Percentiles rank a stretch among this genome's conserved stretches.
Conservation (phyloP, 2,888 invertebrate species). For the Linhomoeus sp. region DNA sequence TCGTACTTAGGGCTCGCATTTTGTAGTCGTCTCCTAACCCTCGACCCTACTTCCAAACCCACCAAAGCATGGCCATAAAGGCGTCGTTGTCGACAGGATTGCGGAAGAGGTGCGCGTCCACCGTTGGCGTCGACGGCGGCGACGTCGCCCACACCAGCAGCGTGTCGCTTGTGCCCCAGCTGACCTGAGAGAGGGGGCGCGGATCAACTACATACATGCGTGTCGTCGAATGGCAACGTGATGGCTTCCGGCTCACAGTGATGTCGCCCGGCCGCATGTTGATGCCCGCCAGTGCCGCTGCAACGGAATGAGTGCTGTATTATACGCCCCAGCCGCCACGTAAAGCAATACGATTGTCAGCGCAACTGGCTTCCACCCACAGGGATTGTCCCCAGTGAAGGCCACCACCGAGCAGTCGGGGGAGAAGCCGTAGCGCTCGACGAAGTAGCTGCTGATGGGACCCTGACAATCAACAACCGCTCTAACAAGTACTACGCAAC, state of each 20-base stretch:
- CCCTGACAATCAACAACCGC: constrained; percentile 42
- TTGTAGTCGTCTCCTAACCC: too few relatives aligned
- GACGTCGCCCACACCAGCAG: constrained; percentile 46
- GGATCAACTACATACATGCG: too few relatives aligned
- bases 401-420: constrained; percentile 57
- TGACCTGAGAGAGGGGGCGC: too few relatives aligned
- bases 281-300: constrained; percentile 44
- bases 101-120: constrained; percentile 64
- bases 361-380: too few relatives aligned
- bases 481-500: not conserved
- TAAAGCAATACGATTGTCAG: too few relatives aligned
- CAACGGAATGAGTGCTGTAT: not conserved
- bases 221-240: constrained; percentile 9
- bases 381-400: constrained; percentile 88
- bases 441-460: constrained; percentile 52
- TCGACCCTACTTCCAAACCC: too few relatives aligned
- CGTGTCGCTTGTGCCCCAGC: constrained; percentile 72
- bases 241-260: constrained; percentile 44
- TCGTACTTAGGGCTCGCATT: too few relatives aligned
- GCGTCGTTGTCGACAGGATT: constrained; percentile 56
- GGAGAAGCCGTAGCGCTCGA: constrained; percentile 63
- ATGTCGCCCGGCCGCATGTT: constrained; percentile 57
- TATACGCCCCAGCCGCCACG: not conserved
- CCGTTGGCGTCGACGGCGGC: constrained; percentile 39
- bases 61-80: constrained; percentile 77